Evolutionary conservation across 2,113 vertebrate species (phyloP).

Genomic region (Andinoacara biseriatus): DNA sequence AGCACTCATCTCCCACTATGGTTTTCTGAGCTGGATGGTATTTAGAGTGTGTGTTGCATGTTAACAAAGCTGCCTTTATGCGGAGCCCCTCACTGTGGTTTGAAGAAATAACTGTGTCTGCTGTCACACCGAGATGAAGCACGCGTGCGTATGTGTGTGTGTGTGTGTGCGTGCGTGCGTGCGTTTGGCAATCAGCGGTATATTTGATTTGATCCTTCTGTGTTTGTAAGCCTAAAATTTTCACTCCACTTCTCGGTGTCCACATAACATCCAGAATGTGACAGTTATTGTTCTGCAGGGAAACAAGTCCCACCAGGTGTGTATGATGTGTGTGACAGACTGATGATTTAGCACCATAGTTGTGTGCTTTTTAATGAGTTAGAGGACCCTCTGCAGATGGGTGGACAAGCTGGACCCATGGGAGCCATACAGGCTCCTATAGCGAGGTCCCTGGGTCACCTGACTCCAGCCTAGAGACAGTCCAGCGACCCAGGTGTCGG

Average conservation of each 20-base stretch:
- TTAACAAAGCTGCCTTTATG: slow-evolving; percentile 64
- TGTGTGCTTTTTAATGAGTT: slow-evolving; percentile 71
- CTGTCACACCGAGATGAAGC: slow-evolving; percentile 46
- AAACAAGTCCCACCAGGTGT: slow-evolving; percentile 74
- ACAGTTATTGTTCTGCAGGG: slow-evolving; percentile 69
- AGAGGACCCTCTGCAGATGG: slow-evolving; percentile 51
- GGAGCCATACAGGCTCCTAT: slow-evolving; percentile 57
- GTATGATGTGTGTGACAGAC: slow-evolving; percentile 61
- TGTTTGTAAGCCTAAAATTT: slow-evolving; percentile 34
- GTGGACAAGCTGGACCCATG: slow-evolving; percentile 66
- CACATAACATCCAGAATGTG: slow-evolving; percentile 46
- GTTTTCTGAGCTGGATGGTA: slow-evolving; percentile 34
- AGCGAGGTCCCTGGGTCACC: slow-evolving; percentile 38
- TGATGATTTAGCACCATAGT: slow-evolving; percentile 63
- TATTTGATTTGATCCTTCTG: slow-evolving; percentile 35
- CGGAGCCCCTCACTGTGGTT: slow-evolving; percentile 47
- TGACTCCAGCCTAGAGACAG: slow-evolving; percentile 53
- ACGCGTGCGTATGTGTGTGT: neutral
- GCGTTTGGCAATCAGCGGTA: slow-evolving; percentile 6
- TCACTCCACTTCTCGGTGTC: slow-evolving; percentile 25
- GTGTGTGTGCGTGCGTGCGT: neutral
- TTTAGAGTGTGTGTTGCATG: slow-evolving; percentile 25
- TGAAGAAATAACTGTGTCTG: slow-evolving; percentile 35
- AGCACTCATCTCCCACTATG: slow-evolving; percentile 9
- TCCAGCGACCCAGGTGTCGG: slow-evolving; percentile 25